Evolutionary conservation across 2,888 invertebrate genomes (phyloP).

Genomic region (Hydrotaea diabolus): DNA sequence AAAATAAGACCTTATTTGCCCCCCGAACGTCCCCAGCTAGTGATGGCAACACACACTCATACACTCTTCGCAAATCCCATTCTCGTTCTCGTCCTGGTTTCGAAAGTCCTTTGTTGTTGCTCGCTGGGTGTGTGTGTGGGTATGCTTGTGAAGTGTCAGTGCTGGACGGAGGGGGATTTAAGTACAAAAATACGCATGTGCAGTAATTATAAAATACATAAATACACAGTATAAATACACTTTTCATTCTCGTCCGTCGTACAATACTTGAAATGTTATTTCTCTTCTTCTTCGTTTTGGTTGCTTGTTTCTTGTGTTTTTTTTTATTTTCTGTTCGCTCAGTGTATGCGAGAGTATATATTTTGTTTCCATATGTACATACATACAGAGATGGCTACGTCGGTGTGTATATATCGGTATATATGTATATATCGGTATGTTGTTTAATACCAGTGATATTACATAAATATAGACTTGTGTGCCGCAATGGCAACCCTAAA

Average conservation of each 20-base stretch:
- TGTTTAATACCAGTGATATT: conserved; percentile 32
- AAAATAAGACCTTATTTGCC: conserved; percentile 24
- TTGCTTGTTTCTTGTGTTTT: background rate
- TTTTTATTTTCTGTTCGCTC: conserved; percentile 4
- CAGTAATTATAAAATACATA: conserved; percentile 78
- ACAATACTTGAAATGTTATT: conserved; percentile 29
- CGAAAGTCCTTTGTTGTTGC: conserved; percentile 10
- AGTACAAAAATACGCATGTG: conserved; percentile 75
- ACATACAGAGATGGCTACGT: too few relatives aligned
- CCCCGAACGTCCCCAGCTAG: background rate
- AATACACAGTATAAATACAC: conserved; percentile 72
- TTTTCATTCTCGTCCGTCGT: conserved; percentile 1
- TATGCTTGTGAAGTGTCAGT: background rate
- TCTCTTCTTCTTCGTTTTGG: background rate
- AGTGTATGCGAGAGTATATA: background rate
- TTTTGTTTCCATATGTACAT: background rate
- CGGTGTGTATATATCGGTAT: too few relatives aligned
- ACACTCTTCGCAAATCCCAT: background rate
- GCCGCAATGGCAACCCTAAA: conserved; percentile 58
- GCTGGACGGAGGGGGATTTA: background rate
- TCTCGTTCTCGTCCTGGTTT: background rate
- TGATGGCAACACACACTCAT: background rate
- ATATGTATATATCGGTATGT: conserved; percentile 22
- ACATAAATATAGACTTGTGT: conserved; percentile 41
- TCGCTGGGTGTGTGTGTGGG: background rate